Evolutionary conservation across 2,888 invertebrate species (phyloP).

Genomic region (Drosophila setosimentum): DNA sequence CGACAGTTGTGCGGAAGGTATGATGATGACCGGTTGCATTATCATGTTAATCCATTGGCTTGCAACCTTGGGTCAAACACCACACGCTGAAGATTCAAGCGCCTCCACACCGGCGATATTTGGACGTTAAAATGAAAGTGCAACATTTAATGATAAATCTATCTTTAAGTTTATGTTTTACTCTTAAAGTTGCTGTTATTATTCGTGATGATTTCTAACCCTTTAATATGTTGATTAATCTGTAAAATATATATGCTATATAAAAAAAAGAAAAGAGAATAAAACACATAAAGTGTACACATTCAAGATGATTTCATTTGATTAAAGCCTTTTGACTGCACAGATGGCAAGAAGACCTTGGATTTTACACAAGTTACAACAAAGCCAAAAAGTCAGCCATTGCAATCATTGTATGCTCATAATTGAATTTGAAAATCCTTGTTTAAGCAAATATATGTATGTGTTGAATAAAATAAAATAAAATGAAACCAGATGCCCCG

Average conservation of each 20-base stretch:
- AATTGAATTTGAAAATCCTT: slow-evolving; percentile 12
- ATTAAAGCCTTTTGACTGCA: neutral
- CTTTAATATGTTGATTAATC: neutral
- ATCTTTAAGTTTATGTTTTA: neutral
- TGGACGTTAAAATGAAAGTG: neutral
- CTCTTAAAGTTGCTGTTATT: neutral
- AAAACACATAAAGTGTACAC: neutral
- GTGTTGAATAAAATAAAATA: slow-evolving; percentile 11
- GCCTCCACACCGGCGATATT: neutral
- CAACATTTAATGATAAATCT: neutral
- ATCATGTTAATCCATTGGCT: too few species aligned
- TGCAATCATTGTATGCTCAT: slow-evolving; percentile 3
- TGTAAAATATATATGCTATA: neutral
- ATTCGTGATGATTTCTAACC: neutral
- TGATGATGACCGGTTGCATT: too few species aligned
- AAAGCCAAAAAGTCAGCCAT: neutral
- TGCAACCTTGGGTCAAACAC: neutral
- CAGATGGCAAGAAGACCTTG: neutral
- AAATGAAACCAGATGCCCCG: slow-evolving; percentile 56
- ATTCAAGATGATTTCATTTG: neutral
- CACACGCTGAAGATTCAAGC: too few species aligned
- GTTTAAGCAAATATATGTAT: slow-evolving; percentile 4
- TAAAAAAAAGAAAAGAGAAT: neutral
- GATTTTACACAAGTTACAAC: neutral
- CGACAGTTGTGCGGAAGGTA: neutral